A percentile compares a stretch with the other conserved stretches of the same genome.
Evolutionary conservation across 35 echinoderm and acorn worm species (phyloP).

Genomic region (Apostichopus japonicus): DNA sequence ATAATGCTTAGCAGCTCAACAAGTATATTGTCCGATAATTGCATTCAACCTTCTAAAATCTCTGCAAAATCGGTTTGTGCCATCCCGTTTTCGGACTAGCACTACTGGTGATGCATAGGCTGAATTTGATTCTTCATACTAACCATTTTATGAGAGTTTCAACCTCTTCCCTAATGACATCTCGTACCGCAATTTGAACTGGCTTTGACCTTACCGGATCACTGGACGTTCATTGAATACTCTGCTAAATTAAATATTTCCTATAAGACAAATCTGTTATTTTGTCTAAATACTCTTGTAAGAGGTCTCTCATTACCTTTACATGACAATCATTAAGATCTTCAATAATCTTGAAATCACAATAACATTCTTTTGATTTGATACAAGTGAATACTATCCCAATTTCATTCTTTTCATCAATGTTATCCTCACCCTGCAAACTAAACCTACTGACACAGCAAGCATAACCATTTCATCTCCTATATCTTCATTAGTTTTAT

Average conservation of each 20-base stretch:
- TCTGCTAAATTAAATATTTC: conserved; percentile 42
- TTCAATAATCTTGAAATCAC: too few relatives aligned
- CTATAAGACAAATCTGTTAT: conserved; percentile 61
- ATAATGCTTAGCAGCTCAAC: too few relatives aligned
- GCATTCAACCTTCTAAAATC: conserved; percentile 52
- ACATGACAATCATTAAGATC: too few relatives aligned
- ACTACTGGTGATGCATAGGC: conserved; percentile 66
- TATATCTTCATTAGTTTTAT: too few relatives aligned
- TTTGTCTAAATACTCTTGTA: conserved; percentile 33
- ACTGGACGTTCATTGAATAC: conserved; percentile 32
- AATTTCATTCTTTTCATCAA: too few relatives aligned
- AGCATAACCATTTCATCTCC: too few relatives aligned
- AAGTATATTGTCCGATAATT: neutral
- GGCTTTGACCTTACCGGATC: conserved; percentile 65
- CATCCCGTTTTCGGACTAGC: conserved; percentile 41
- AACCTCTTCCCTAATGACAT: conserved; percentile 17
- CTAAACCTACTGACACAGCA: neutral
- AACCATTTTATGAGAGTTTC: conserved; percentile 51
- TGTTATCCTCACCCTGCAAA: neutral
- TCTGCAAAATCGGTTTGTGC: conserved; percentile 10
- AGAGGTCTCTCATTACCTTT: neutral
- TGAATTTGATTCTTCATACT: conserved; percentile 11
- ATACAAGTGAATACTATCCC: too few relatives aligned
- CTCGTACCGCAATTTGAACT: conserved; percentile 12
- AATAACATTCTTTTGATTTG: too few relatives aligned